Percentiles rank a stretch among this genome's conserved stretches.
phyloP scores from a whole-genome alignment of 2,888 invertebrate genomes.

The Hirtodrosophila cameraria region DNA sequence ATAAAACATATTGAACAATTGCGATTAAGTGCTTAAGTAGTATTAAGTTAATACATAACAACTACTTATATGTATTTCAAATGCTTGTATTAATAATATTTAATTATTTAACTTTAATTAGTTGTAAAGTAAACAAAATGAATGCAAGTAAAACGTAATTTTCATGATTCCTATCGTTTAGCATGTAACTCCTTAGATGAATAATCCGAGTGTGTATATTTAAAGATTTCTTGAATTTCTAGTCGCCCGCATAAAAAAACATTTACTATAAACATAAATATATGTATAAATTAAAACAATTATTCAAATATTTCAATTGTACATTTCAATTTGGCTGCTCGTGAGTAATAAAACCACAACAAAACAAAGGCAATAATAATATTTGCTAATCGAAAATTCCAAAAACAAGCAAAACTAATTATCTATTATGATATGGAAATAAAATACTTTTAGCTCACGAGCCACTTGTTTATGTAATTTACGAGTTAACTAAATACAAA shows the following conservation, averaged over 20 bases:
- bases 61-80: slow-evolving; percentile 43
- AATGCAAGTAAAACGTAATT: slow-evolving; percentile 68
- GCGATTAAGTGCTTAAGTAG: slow-evolving; percentile 65
- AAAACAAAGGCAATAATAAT: slow-evolving; percentile 32
- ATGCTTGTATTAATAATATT: slow-evolving; percentile 67
- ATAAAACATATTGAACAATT: slow-evolving; percentile 18
- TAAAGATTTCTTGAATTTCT: slow-evolving; percentile 74
- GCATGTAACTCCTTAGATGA: slow-evolving; percentile 59
- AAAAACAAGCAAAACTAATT: slow-evolving; percentile 16
- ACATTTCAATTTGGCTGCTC: slow-evolving; percentile 45
- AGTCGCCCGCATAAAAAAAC: slow-evolving; percentile 78
- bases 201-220: slow-evolving; percentile 62
- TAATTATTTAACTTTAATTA: slow-evolving; percentile 46
- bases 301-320: slow-evolving; percentile 48
- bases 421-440: slow-evolving; percentile 9
- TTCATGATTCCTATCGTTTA: slow-evolving; percentile 76
- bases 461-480: slow-evolving; percentile 35
- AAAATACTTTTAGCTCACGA: slow-evolving; percentile 22
- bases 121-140: slow-evolving; percentile 42
- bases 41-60: slow-evolving; percentile 32
- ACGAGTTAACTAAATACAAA: slow-evolving; percentile 25
- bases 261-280: slow-evolving; percentile 55
- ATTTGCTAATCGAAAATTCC: slow-evolving; percentile 36
- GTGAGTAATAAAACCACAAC: slow-evolving; percentile 24
- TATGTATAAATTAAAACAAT: slow-evolving; percentile 41